Base-by-base conservation (phyloP, 2,113 vertebrate genomes). In the Coptodon rendalli region DNA sequence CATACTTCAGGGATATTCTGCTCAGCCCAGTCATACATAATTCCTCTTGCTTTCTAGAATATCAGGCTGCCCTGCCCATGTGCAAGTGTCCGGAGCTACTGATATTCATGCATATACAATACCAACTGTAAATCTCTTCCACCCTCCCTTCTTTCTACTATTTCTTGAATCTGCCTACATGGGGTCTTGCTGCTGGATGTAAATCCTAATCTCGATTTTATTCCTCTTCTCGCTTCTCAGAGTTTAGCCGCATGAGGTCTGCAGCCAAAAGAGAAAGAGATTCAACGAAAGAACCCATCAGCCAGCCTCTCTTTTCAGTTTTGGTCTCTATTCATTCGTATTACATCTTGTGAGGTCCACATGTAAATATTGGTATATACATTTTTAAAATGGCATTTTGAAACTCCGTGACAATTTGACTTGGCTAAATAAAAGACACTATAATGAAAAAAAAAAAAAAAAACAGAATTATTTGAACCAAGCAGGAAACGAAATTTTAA, bases 21-120 rank as follows among this genome's bases (percentile, higher is more conserved):
- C 83, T 89, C 81, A 3, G 48, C 29, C 12, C n/a, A 81, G 63
- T 83, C 88, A 91, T 93, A 66, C 85, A 91, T 92, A 88, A 92
- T 92, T 93, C 85, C 27, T 85, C 68, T 57, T 84, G 66, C 29
- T 68, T 83, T 82, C 17, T 24, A 34, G 59, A 66, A 68, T 78
- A 79, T 80, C 56, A 84, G 40, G 34, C 54, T 53, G 19, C 6
- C 17, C 40, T 71, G 68, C 13, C 68, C 40, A 79, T 12, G 54
- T 73, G 48, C 6, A 73, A 40, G 24, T 84, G 53, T 80, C 57
- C 22, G 22, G 13, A 54, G 24, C 34, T 12, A 11, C 11, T 86
- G 48, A 87, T 80, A 86, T 79, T 57, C 31, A 53, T 52, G 73
- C 73, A 78, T 78, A 52, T 78, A 52, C 43, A 22, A n/a, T 52